phyloP scores from a whole-genome alignment of 2,113 vertebrate genomes.

The Oncorhynchus gorbuscha region DNA sequence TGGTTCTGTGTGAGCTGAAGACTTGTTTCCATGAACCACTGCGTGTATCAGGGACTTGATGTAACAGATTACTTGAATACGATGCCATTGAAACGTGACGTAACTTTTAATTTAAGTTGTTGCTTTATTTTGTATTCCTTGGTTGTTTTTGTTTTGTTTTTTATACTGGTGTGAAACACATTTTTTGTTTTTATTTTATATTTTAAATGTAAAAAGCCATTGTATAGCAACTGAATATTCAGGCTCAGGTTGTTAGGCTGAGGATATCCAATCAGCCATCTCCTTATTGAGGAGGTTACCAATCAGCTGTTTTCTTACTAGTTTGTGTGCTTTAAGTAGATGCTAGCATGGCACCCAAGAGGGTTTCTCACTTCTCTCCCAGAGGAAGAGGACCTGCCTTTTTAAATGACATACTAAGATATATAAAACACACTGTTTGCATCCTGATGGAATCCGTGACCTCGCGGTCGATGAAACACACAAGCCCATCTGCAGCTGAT shows the following conservation, averaged over 20 bases:
- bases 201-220: neutral
- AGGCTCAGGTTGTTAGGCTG: conserved; percentile 60
- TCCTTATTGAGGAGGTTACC: conserved; percentile 35
- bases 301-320: conserved; percentile 34
- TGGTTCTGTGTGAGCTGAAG: conserved; percentile 66
- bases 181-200: neutral
- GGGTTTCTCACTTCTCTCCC: conserved; percentile 17
- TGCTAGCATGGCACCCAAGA: conserved; percentile 44
- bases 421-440: conserved; percentile 2
- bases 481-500: conserved; percentile 51
- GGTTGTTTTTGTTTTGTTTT: conserved; percentile 55
- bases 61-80: conserved; percentile 84
- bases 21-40: conserved; percentile 78
- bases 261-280: conserved; percentile 30
- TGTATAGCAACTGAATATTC: conserved; percentile 46
- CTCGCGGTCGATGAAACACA: conserved; percentile 16
- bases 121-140: neutral
- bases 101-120: conserved; percentile 70
- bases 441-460: conserved; percentile 19
- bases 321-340: conserved; percentile 59
- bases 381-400: conserved; percentile 44
- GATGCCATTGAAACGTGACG: conserved; percentile 73
- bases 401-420: neutral
- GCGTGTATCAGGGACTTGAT: conserved; percentile 80
- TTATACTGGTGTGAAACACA: conserved; percentile 41